phyloP scores from a whole-genome alignment of 2,113 vertebrate genomes.

The Triplophysa tibetana region DNA sequence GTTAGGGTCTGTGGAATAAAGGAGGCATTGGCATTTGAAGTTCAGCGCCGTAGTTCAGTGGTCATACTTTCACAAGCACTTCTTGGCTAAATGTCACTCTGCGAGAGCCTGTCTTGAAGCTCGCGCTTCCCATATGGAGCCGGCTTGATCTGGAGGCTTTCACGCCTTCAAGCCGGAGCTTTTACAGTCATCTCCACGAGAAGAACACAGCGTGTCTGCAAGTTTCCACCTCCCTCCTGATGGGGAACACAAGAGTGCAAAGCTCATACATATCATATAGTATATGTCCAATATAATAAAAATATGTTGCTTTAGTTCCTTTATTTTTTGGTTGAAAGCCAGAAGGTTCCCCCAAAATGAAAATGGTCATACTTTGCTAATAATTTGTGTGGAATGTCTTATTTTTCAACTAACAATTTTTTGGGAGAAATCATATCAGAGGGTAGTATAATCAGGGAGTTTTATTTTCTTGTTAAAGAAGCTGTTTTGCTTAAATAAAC shows the following conservation, averaged over 20 bases:
- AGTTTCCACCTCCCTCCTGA: conserved; percentile 30
- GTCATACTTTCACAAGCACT: conserved; percentile 44
- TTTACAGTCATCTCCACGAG: conserved; percentile 43
- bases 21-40: conserved; percentile 50
- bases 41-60: conserved; percentile 42
- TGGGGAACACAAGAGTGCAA: conserved; percentile 17
- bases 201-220: conserved; percentile 48
- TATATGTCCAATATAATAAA: background rate
- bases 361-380: no score
- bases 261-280: background rate
- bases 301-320: background rate
- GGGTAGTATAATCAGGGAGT: no score
- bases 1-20: conserved; percentile 33
- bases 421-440: no score
- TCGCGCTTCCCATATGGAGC: conserved; percentile 51
- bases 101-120: conserved; percentile 51
- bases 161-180: conserved; percentile 49
- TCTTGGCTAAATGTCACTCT: conserved; percentile 53
- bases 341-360: background rate
- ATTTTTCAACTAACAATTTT: no score
- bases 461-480: no score
- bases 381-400: no score
- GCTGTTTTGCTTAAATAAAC: no score
- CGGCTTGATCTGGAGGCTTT: conserved; percentile 52
- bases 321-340: background rate